A percentile compares a stretch with the other conserved stretches of the same genome.
phyloP scores from a whole-genome alignment of 1,140 invertebrate genomes.

The Oscheius sp. region DNA sequence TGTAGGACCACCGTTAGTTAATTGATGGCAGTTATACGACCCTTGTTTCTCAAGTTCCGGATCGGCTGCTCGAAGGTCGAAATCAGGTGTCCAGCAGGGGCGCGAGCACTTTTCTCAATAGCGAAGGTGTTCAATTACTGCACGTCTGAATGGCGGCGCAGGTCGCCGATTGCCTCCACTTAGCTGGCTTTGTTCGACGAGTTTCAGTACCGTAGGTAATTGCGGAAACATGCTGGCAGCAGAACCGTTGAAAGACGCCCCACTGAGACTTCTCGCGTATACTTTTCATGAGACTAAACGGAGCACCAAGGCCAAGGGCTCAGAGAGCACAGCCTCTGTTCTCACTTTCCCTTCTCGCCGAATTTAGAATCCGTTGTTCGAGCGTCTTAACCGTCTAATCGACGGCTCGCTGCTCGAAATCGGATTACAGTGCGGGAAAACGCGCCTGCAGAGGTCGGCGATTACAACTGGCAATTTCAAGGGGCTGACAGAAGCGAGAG shows the following conservation, averaged over 20 bases:
- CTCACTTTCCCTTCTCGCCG: not conserved
- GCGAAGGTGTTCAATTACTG: slow-evolving; percentile 11
- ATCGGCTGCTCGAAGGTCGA: not conserved
- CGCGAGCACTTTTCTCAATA: slow-evolving; percentile 10
- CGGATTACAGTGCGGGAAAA: slow-evolving; percentile 8
- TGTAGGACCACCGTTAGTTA: too few species aligned
- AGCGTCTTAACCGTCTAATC: slow-evolving; percentile 7
- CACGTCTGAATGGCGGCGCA: slow-evolving; percentile 5
- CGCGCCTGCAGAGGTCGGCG: slow-evolving; percentile 2
- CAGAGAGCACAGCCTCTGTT: not conserved
- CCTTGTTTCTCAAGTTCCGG: not conserved
- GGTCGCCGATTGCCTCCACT: slow-evolving; percentile 12
- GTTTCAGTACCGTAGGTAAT: slow-evolving; percentile 13
- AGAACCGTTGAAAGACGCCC: not conserved
- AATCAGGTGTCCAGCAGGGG: not conserved
- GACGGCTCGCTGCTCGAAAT: slow-evolving; percentile 4
- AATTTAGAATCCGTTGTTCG: slow-evolving; percentile 12
- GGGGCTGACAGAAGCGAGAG: too few species aligned
- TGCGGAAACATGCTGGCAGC: slow-evolving; percentile 12
- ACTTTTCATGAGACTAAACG: not conserved
- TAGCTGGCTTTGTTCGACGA: slow-evolving; percentile 5
- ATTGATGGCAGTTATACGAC: not conserved
- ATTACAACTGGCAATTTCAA: too few species aligned
- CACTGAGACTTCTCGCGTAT: not conserved
- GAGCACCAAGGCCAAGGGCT: not conserved